phyloP scores from a whole-genome alignment of 2,888 invertebrate species.

The Leistus spinibarbis region DNA sequence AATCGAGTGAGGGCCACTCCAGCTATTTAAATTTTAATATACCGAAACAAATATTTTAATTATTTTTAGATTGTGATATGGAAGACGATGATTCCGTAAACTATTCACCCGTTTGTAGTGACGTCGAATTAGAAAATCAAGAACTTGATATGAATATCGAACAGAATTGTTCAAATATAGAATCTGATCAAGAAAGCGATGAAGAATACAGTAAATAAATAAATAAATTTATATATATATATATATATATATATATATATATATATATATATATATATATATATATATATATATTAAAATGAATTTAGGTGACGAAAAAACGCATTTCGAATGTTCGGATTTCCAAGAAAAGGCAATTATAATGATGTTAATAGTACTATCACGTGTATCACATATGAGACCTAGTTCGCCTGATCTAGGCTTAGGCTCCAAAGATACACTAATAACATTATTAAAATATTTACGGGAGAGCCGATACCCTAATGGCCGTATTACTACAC shows the following conservation, averaged over 20 bases:
- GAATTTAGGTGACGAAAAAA: constrained; percentile 21
- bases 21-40: too few relatives aligned
- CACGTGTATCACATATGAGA: constrained; percentile 19
- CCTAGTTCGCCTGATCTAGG: constrained; percentile 4
- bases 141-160: background rate
- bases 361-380: constrained; percentile 31
- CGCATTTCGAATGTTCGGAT: constrained; percentile 24
- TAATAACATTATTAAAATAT: constrained; percentile 29
- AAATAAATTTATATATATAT: background rate
- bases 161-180: constrained; percentile 10
- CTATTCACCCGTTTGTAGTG: constrained; percentile 72
- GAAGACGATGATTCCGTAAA: constrained; percentile 61
- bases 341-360: constrained; percentile 29
- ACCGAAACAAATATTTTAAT: background rate
- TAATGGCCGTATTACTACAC: constrained; percentile 13
- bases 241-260: background rate
- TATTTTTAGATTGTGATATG: background rate
- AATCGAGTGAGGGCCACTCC: background rate
- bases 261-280: background rate
- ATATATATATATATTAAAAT: background rate
- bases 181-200: constrained; percentile 12
- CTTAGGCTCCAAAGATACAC: constrained; percentile 11
- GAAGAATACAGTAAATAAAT: constrained; percentile 17
- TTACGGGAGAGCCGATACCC: constrained; percentile 27
- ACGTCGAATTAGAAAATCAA: constrained; percentile 56